Percentiles rank a stretch among this genome's conserved stretches.
Conservation (phyloP, 2,797 vertebrate species). For the Xiphophorus birchmanni region DNA sequence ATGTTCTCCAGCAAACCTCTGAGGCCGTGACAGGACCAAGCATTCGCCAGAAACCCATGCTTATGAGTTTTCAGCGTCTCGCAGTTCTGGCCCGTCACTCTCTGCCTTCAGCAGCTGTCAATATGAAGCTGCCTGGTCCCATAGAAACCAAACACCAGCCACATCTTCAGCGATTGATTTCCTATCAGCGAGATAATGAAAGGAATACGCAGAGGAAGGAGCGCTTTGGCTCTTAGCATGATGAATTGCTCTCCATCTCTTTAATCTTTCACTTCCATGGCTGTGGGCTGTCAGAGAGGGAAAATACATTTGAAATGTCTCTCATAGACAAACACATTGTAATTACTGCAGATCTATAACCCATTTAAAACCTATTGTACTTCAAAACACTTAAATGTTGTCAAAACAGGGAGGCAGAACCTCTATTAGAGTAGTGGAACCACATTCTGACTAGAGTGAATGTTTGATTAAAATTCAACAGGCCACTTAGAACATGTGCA, state of each 20-base stretch:
- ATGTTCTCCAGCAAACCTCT: not conserved
- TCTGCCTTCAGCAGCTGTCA: constrained; percentile 27
- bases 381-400: not conserved
- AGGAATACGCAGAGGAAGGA: constrained; percentile 7
- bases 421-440: not conserved
- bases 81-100: not conserved
- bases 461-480: not conserved
- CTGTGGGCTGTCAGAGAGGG: not conserved
- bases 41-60: not conserved
- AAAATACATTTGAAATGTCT: constrained; percentile 17
- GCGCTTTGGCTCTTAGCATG: constrained; percentile 25
- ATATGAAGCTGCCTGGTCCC: constrained; percentile 26
- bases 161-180: constrained; percentile 48
- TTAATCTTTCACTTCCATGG: constrained; percentile 24
- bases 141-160: constrained; percentile 43
- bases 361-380: not conserved
- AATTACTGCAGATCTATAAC: constrained; percentile 31
- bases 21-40: not conserved
- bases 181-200: constrained; percentile 40
- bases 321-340: constrained; percentile 5
- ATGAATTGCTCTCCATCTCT: constrained; percentile 22
- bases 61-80: constrained; percentile 10
- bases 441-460: not conserved
- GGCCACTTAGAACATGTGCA: not conserved
- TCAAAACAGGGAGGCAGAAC: not conserved